Conservation (phyloP, 2,888 invertebrate species). For the Chesias legatella region DNA sequence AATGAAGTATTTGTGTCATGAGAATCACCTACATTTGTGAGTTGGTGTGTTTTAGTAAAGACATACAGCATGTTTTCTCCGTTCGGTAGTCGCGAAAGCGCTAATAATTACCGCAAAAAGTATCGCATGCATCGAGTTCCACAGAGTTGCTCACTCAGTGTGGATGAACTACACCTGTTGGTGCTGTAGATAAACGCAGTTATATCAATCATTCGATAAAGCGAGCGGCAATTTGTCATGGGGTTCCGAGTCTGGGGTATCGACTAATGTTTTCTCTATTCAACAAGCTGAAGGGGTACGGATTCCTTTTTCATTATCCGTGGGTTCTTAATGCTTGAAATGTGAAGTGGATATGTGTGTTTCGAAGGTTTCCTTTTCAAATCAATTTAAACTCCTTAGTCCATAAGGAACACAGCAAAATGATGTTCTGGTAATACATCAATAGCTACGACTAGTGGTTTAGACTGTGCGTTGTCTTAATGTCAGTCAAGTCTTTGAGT, state of each 20-base stretch:
- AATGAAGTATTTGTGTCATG: too few species aligned
- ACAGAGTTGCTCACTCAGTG: conserved; percentile 69
- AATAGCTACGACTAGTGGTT: too few species aligned
- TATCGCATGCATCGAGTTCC: conserved; percentile 36
- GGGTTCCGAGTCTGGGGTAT: conserved; percentile 29
- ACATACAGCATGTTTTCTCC: conserved; percentile 55
- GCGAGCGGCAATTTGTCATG: conserved; percentile 63
- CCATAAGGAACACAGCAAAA: too few species aligned
- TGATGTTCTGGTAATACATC: too few species aligned
- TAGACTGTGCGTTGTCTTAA: too few species aligned
- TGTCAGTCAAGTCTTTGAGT: too few species aligned
- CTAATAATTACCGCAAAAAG: conserved; percentile 29
- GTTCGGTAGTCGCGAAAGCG: conserved; percentile 42
- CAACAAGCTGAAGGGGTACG: conserved; percentile 20
- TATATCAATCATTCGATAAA: conserved; percentile 78
- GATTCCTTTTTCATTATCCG: conserved; percentile 24
- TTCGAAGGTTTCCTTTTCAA: too few species aligned
- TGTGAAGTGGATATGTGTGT: too few species aligned
- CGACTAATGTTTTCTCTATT: conserved; percentile 39
- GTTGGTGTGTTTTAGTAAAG: too few species aligned
- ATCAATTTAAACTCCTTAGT: too few species aligned
- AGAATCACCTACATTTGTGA: too few species aligned
- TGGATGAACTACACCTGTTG: conserved; percentile 64
- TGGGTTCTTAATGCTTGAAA: not conserved
- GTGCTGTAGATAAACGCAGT: conserved; percentile 38